A percentile compares a stretch with the other conserved stretches of the same genome.
Evolutionary conservation across 64 coral and sea anemone genomes (phyloP).

Genomic region (Cladopsammia gracilis): DNA sequence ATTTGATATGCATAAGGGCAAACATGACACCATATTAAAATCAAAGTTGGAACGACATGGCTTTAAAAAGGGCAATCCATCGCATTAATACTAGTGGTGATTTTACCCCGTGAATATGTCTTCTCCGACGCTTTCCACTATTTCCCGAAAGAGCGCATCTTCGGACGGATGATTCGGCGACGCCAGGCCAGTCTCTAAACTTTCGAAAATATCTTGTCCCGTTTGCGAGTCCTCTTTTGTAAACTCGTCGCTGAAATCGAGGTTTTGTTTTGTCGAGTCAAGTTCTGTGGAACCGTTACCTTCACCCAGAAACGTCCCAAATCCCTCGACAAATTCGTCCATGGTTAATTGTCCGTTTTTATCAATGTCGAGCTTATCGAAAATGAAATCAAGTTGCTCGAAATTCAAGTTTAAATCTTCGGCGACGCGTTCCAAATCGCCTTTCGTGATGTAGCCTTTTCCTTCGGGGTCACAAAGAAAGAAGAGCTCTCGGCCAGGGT

Average conservation of each 20-base stretch:
- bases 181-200: constrained; percentile 27
- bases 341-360: constrained; percentile 92
- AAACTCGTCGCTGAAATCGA: constrained; percentile 16
- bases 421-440: constrained; percentile 89
- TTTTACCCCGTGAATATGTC: constrained; percentile 95
- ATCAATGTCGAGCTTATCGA: constrained; percentile 94
- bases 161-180: constrained; percentile 62
- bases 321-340: constrained; percentile 95
- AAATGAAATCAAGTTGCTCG: constrained; percentile 95
- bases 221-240: background rate
- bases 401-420: constrained; percentile 92
- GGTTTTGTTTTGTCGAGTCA: constrained; percentile 16
- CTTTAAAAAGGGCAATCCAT: constrained; percentile 26
- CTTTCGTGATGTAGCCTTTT: constrained; percentile 96
- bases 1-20: constrained; percentile 12
- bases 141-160: constrained; percentile 80
- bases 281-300: constrained; percentile 24
- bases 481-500: constrained; percentile 93
- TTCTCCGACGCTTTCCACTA: constrained; percentile 91
- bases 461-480: constrained; percentile 95
- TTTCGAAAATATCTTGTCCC: constrained; percentile 82
- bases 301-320: constrained; percentile 87
- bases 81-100: background rate
- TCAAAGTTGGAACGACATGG: background rate
- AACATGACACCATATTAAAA: constrained; percentile 17